Conservation (phyloP, 2,888 invertebrate genomes). For the Diploptera punctata region DNA sequence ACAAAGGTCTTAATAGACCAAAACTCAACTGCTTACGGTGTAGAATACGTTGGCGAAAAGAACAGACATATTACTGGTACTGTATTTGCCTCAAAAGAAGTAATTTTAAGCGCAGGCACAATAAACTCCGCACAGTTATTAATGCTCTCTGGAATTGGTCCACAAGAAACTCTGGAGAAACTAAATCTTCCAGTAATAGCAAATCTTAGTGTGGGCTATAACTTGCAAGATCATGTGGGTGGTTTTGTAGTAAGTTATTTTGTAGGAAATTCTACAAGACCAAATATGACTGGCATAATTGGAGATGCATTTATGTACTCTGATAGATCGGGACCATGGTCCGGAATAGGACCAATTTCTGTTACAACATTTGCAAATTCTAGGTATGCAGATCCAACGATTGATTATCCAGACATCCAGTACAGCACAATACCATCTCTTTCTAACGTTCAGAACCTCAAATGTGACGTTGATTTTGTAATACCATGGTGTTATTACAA, state of each 20-base stretch:
- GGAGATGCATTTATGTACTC: neutral
- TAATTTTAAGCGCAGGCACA: slow-evolving; percentile 80
- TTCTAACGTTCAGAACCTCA: slow-evolving; percentile 53
- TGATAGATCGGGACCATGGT: slow-evolving; percentile 53
- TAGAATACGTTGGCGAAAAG: slow-evolving; percentile 71
- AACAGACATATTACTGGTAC: slow-evolving; percentile 58
- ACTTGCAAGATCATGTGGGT: slow-evolving; percentile 55
- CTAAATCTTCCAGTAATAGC: slow-evolving; percentile 56
- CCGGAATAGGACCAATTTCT: slow-evolving; percentile 54
- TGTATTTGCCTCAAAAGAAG: slow-evolving; percentile 71
- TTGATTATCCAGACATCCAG: slow-evolving; percentile 77
- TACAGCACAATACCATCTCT: slow-evolving; percentile 80
- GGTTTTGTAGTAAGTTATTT: slow-evolving; percentile 48
- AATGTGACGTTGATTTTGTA: slow-evolving; percentile 67
- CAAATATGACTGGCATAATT: slow-evolving; percentile 73
- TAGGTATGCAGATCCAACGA: slow-evolving; percentile 50
- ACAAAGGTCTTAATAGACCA: slow-evolving; percentile 71
- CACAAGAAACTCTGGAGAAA: slow-evolving; percentile 64
- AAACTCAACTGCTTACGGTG: slow-evolving; percentile 67
- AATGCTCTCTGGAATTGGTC: slow-evolving; percentile 85
- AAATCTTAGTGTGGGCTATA: slow-evolving; percentile 55
- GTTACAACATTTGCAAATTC: slow-evolving; percentile 48
- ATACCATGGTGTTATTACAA: slow-evolving; percentile 66
- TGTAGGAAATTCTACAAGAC: slow-evolving; percentile 54
- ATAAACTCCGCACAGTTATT: slow-evolving; percentile 86